Evolutionary conservation across 2,888 invertebrate genomes (phyloP).

Genomic region (Limnephilus auricula): DNA sequence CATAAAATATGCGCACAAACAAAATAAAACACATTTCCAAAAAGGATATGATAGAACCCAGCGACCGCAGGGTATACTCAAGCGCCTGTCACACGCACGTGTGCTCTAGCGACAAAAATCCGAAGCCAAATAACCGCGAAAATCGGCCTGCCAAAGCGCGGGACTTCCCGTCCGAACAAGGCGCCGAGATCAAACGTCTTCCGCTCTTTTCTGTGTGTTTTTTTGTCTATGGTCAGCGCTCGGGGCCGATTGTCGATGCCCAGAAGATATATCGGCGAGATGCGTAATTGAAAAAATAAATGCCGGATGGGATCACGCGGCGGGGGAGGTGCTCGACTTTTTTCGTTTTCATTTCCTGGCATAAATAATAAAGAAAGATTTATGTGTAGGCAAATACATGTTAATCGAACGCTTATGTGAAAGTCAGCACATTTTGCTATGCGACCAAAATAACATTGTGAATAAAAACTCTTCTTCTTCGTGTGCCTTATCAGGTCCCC

Average conservation of each 20-base stretch:
- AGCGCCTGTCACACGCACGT: slow-evolving; percentile 47
- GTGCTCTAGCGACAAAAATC: slow-evolving; percentile 41
- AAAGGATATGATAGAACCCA: slow-evolving; percentile 17
- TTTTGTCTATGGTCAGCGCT: slow-evolving; percentile 9
- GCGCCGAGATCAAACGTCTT: slow-evolving; percentile 47
- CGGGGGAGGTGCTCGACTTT: neutral
- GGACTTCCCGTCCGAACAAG: neutral
- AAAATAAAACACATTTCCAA: slow-evolving; percentile 3
- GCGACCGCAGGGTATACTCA: slow-evolving; percentile 6
- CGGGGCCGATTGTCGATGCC: slow-evolving; percentile 15
- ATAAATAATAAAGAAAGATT: neutral
- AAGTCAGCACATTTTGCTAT: neutral
- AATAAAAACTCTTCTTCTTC: too few species aligned
- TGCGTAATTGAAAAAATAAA: slow-evolving; percentile 40
- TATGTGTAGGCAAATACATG: neutral
- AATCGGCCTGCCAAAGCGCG: slow-evolving; percentile 7
- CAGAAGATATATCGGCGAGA: slow-evolving; percentile 38
- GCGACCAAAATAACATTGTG: neutral
- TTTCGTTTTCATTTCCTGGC: neutral
- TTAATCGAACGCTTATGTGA: neutral
- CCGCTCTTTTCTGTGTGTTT: slow-evolving; percentile 34
- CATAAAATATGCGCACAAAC: neutral
- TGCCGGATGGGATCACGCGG: neutral
- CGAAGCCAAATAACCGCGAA: slow-evolving; percentile 50
- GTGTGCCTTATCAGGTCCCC: too few species aligned